Conservation (phyloP, 2,113 vertebrate genomes). For the Anhinga rufa region DNA sequence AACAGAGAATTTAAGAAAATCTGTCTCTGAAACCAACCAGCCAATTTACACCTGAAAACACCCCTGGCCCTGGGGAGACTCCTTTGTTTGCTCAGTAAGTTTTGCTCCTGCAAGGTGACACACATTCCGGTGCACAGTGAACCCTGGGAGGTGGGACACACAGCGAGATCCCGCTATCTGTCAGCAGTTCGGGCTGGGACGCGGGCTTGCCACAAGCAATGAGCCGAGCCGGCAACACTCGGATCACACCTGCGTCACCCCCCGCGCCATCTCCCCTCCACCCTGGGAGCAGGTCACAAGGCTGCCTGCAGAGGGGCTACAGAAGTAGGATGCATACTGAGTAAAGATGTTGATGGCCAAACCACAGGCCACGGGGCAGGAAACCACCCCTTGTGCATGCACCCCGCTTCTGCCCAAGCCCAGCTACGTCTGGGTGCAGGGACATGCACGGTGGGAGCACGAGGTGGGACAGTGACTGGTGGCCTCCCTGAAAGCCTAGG, state of each 20-base stretch:
- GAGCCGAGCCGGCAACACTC: background rate
- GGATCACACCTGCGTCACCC: background rate
- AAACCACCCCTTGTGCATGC: background rate
- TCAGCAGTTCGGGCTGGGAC: background rate
- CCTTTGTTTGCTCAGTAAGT: background rate
- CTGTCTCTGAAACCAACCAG: background rate
- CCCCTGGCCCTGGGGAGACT: background rate
- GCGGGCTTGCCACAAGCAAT: background rate
- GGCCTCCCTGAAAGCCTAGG: background rate
- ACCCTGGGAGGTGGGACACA: background rate
- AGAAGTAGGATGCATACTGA: background rate
- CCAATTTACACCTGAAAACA: background rate
- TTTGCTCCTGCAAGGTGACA: background rate
- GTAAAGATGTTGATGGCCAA: background rate
- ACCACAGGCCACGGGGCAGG: background rate
- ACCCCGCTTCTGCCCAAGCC: background rate
- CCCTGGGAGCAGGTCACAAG: background rate
- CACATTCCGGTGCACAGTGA: rapidly evolving
- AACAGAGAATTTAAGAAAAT: constrained; percentile 18
- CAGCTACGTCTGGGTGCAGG: too few relatives aligned
- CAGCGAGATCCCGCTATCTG: rapidly evolving
- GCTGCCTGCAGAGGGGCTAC: background rate
- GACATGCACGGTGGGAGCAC: rapidly evolving
- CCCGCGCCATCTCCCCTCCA: background rate
- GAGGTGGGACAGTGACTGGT: too few relatives aligned